A percentile compares a stretch with the other conserved stretches of the same genome.
Conservation (phyloP, 2,797 vertebrate genomes). For the Acipenser ruthenus region DNA sequence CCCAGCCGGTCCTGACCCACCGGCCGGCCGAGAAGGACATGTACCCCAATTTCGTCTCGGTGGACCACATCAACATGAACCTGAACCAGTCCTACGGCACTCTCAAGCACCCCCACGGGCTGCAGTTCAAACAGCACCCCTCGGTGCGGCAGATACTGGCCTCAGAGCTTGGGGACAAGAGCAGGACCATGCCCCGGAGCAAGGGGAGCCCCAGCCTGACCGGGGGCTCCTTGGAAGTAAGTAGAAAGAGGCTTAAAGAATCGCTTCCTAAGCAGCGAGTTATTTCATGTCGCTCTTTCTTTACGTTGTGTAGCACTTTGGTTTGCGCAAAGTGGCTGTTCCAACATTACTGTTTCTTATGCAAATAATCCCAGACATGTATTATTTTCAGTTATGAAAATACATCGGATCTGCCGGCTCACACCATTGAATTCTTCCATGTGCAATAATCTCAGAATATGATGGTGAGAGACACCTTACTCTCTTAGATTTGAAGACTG, state of each 20-base stretch:
- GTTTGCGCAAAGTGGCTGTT: too few relatives aligned
- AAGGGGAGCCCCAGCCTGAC: conserved; percentile 83
- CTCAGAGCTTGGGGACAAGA: conserved; percentile 79
- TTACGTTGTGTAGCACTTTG: too few relatives aligned
- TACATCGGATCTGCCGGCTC: too few relatives aligned
- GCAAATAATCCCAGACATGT: too few relatives aligned
- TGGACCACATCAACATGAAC: conserved; percentile 82
- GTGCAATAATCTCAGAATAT: too few relatives aligned
- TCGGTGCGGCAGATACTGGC: conserved; percentile 85
- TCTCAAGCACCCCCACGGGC: conserved; percentile 83
- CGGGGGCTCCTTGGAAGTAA: conserved; percentile 93
- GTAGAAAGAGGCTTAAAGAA: conserved; percentile 37
- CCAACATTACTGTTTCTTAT: too few relatives aligned
- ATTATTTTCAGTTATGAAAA: too few relatives aligned
- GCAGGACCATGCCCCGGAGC: conserved; percentile 93
- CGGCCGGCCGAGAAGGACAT: conserved; percentile 72
- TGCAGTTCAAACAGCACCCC: conserved; percentile 87
- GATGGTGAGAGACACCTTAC: too few relatives aligned
- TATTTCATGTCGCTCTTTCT: too few relatives aligned
- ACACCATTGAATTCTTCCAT: too few relatives aligned
- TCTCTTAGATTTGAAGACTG: too few relatives aligned
- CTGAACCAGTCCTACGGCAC: conserved; percentile 88
- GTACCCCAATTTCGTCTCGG: conserved; percentile 78
- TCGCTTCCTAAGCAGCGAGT: conserved; percentile 1
- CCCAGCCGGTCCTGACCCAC: conserved; percentile 62